A percentile compares a stretch with the other conserved stretches of the same genome.
Conservation (phyloP, 2,797 vertebrate species). For the Bothrops alternatus region DNA sequence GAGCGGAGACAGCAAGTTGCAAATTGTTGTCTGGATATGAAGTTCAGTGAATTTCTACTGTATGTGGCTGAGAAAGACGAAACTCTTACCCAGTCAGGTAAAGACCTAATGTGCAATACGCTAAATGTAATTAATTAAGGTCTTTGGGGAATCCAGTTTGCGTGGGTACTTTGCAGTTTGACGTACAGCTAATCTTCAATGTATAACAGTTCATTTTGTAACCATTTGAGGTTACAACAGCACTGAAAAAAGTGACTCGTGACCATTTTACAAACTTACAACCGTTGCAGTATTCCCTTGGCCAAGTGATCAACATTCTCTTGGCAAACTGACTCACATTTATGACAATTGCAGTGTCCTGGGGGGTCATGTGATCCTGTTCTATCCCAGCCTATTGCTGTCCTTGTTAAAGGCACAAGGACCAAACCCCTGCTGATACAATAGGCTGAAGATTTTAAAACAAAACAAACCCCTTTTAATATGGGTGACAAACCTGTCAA, state of each 20-base stretch:
- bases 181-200: background rate
- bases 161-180: background rate
- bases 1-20: background rate
- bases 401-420: too few species aligned
- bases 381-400: too few species aligned
- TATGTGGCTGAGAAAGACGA: background rate
- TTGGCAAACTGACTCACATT: background rate
- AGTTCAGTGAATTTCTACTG: background rate
- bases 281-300: background rate
- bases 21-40: background rate
- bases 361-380: too few species aligned
- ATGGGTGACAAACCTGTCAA: too few species aligned
- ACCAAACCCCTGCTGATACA: too few species aligned
- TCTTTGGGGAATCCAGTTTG: background rate
- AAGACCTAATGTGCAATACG: background rate
- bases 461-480: too few species aligned
- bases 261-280: background rate
- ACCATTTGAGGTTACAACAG: background rate
- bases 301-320: background rate
- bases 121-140: background rate
- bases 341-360: background rate
- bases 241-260: background rate
- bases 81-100: background rate
- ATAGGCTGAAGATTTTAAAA: too few species aligned
- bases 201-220: background rate